Base-by-base conservation (phyloP, 2,113 vertebrate species). In the Dipodomys merriami region DNA sequence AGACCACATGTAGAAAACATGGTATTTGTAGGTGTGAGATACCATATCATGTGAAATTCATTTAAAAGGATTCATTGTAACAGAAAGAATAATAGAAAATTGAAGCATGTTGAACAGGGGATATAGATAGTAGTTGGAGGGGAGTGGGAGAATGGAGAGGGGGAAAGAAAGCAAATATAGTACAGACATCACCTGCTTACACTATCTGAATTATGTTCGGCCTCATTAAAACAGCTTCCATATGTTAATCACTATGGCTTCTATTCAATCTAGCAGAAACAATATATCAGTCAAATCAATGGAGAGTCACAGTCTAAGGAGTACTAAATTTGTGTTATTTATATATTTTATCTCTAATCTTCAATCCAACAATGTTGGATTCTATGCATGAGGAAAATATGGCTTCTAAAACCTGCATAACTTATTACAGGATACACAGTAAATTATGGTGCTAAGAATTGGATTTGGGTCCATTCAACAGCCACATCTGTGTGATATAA, bases 331-430 rank as follows among this genome's bases (percentile, higher is more conserved):
- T 19, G 62, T 57, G 29, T 35, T 18, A 44, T 68, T 20, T 22
- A 71, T 2, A 22, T 30, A 35, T 67, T 73, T 35, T 62, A 86
- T 76, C 20, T 84, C 27, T 74, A 91, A 29, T 53, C n/a, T 35
- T 57, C 62, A 84, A 67, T 29, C 12, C 27, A 27, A 49, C 3
- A 33, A 27, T 3, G 2, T 33, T 91, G 67, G 71, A 81, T 95
- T 81, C 86, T 62, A 67, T 18, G 84, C 39, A 64, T 86, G n/a
- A 95, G 20, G 25, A 80, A 81, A 87, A n/a, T 44, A n/a, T 62
- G 73, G 8, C 22, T 82, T 87, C 23, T 64, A 71, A 83, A 64
- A 35, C 16, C 10, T 60, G 35, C 86, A 57, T 46, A 79, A 82
- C 53, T 49, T 76, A 33, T 16, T 76, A 57, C 39, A 23, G 1